Evolutionary conservation across 2,797 vertebrate genomes (phyloP), one percentile per base, ranked within the genome.

Genomic region (Echiichthys vipera): DNA sequence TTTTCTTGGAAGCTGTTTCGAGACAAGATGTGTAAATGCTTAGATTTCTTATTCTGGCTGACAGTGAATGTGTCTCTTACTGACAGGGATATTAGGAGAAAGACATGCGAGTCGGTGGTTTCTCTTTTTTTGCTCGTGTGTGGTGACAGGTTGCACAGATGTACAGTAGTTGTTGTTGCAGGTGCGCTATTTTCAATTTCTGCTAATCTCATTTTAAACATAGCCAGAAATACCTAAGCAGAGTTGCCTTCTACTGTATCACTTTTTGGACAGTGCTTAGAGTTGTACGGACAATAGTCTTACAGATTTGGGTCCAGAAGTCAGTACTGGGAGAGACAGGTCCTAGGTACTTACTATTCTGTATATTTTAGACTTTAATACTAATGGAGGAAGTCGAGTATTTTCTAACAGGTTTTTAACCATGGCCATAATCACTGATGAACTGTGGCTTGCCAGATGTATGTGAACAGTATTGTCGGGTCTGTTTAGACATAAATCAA

Each of bases 1-100:
- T 46, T 53, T 64, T 62, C 61, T 71, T 75, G 24, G 56, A 55
- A 69, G 42, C 22, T 32, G 40, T 73, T 20, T n/a, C 5, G 37
- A 45, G 57, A 11, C 4, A n/a, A 4, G 8, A 58, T 29, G 42
- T 61, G 54, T 65, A 47, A 74, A 69, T 47, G 47, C 6, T 55
- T 7, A 5, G 27, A 25, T 20, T 24, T 61, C 43, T 59, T 27
- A 22, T 42, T 74, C 17, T 9, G 25, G 2, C 22, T 9, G 58
- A 42, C 50, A 51, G 50, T 40, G 43, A 51, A 57, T 32, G 20
- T 42, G 32, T 53, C 18, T 63, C n/a, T 32, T 17, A 24, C 30
- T 77, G 68, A 42, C 37, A 30, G 22, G 25, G 71, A 70, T 43
- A 47, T n/a, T 15, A 22, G 12, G 29, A 70, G 54, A 42, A 56